These are phyloP conservation scores for Oscheius sp. DNA, from an alignment of 2,888 invertebrate genomes.

Conservation along the genomic window DNA sequence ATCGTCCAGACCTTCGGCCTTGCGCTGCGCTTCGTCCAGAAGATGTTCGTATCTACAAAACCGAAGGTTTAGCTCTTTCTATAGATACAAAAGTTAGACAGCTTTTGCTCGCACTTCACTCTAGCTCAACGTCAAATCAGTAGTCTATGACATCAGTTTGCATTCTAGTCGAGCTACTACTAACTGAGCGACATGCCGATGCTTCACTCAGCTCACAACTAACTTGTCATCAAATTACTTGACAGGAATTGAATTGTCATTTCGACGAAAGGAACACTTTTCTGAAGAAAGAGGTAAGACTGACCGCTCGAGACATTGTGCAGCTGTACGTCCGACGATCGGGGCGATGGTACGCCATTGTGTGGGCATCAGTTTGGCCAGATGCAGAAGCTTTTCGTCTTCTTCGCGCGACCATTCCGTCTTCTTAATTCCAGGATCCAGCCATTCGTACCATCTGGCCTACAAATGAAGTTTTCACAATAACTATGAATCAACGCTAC, in stretches of 20 bases:
- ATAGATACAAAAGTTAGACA: not conserved
- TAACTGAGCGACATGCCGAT: no score
- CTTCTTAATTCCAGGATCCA: conserved; percentile 99
- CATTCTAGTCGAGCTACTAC: no score
- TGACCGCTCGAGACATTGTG: conserved; percentile 95
- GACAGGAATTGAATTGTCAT: no score
- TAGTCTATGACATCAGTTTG: no score
- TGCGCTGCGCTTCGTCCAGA: conserved; percentile 91
- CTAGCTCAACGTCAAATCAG: no score
- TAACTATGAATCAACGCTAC: conserved; percentile 33
- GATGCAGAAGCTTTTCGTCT: conserved; percentile 89
- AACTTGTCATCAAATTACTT: no score
- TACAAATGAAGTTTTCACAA: conserved; percentile 36
- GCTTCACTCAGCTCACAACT: no score
- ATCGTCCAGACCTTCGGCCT: conserved; percentile 89
- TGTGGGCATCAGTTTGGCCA: conserved; percentile 98
- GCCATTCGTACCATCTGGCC: conserved; percentile 84
- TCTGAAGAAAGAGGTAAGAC: conserved; percentile 66
- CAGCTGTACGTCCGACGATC: conserved; percentile 97
- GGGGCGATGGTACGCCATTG: conserved; percentile 99
- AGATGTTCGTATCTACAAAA: conserved; percentile 69
- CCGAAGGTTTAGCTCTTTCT: no score
- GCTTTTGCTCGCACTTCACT: not conserved
- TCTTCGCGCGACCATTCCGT: conserved; percentile 99
- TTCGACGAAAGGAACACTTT: conserved; percentile 57